phyloP scores from a whole-genome alignment of 2,888 invertebrate species.

The Parapristionchus giblindavisi region DNA sequence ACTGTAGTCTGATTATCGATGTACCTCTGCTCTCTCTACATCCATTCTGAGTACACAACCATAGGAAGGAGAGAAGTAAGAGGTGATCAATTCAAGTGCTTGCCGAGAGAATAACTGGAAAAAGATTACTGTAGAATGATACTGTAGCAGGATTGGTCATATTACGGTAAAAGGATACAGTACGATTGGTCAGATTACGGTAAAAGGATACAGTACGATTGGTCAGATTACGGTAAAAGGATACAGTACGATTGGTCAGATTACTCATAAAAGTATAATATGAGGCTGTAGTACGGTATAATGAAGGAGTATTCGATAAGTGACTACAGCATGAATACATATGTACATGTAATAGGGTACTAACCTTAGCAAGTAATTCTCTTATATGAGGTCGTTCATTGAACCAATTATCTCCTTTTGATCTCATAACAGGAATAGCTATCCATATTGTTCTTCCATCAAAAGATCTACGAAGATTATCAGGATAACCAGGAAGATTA shows the following conservation, averaged over 20 bases:
- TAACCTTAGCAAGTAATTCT: constrained; percentile 49
- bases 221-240: too few relatives aligned
- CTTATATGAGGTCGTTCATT: constrained; percentile 43
- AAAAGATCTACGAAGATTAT: constrained; percentile 49
- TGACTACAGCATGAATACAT: neutral
- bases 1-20: constrained; percentile 8
- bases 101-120: constrained; percentile 23
- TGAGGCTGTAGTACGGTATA: too few relatives aligned
- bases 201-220: too few relatives aligned
- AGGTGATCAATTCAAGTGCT: constrained; percentile 5
- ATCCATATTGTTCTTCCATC: constrained; percentile 36
- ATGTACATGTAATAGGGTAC: neutral
- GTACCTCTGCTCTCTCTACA: constrained; percentile 13
- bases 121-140: too few relatives aligned
- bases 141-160: too few relatives aligned
- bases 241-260: too few relatives aligned
- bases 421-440: constrained; percentile 6
- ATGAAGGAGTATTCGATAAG: too few relatives aligned
- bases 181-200: too few relatives aligned
- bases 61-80: constrained; percentile 21
- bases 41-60: constrained; percentile 18
- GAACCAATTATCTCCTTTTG: constrained; percentile 41
- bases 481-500: constrained; percentile 57
- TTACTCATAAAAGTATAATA: too few relatives aligned
- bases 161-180: too few relatives aligned